These are phyloP conservation scores for Anguilla rostrata DNA, from an alignment of 2,113 vertebrate genomes.

Conservation along the genomic window DNA sequence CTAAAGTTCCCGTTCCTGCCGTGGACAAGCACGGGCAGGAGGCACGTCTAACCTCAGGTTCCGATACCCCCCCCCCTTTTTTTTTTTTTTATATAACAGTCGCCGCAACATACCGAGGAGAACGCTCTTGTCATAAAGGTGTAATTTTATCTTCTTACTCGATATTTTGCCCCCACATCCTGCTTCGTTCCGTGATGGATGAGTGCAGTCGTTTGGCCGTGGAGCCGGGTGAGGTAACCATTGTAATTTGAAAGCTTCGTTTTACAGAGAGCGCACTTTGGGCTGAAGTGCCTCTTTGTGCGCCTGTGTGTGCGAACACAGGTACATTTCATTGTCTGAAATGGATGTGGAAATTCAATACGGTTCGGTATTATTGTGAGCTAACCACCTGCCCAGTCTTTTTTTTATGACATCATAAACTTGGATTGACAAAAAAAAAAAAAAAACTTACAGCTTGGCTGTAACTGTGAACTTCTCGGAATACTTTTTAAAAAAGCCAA, in stretches of 20 bases:
- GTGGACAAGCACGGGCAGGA: constrained; percentile 36
- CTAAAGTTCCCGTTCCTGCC: constrained; percentile 27
- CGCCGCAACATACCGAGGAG: constrained; percentile 17
- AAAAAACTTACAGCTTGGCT: background rate
- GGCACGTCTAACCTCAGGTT: constrained; percentile 28
- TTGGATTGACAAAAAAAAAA: background rate
- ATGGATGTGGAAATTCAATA: background rate
- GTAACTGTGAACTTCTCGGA: constrained; percentile 13
- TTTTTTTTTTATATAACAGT: constrained; percentile 18
- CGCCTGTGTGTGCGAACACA: constrained; percentile 13
- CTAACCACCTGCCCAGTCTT: constrained; percentile 14
- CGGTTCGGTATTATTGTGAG: background rate
- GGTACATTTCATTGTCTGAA: background rate
- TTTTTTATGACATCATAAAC: constrained; percentile 35
- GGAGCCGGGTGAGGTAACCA: constrained; percentile 33
- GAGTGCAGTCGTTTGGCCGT: constrained; percentile 33
- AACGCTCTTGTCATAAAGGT: constrained; percentile 33
- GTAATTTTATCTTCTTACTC: constrained; percentile 37
- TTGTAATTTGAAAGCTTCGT: constrained; percentile 32
- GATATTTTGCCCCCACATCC: constrained; percentile 24
- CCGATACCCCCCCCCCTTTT: background rate
- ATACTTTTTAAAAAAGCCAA: background rate
- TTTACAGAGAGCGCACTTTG: constrained; percentile 22
- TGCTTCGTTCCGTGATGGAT: constrained; percentile 20
- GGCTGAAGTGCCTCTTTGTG: constrained; percentile 12